phyloP scores from a whole-genome alignment of 2,888 invertebrate genomes.

The Petrophora chlorosata region DNA sequence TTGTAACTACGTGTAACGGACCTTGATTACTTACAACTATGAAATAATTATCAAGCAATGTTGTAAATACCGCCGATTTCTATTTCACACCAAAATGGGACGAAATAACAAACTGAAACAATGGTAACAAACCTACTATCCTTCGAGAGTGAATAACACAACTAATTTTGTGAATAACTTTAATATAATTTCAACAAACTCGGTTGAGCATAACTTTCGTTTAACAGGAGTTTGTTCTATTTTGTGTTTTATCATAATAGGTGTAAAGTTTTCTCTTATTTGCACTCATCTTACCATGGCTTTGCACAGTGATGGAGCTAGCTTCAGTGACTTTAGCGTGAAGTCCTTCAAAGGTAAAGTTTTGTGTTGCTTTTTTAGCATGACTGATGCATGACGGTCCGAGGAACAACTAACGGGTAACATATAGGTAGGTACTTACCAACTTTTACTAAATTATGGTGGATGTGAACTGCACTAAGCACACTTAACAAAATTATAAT shows the following conservation, averaged over 20 bases:
- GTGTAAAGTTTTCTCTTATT: conserved; percentile 50
- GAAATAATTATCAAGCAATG: conserved; percentile 15
- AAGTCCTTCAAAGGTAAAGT: conserved; percentile 77
- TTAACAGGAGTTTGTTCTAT: conserved; percentile 34
- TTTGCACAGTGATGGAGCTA: conserved; percentile 78
- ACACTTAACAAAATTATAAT: conserved; percentile 30
- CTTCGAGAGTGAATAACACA: conserved; percentile 49
- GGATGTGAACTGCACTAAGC: conserved; percentile 31
- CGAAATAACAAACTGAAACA: conserved; percentile 41
- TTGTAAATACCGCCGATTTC: conserved; percentile 29
- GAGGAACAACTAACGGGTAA: conserved; percentile 45
- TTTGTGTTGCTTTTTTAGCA: conserved; percentile 80
- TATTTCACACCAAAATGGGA: conserved; percentile 38
- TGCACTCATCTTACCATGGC: conserved; percentile 73
- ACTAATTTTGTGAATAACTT: conserved; percentile 58
- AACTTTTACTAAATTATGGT: conserved; percentile 27
- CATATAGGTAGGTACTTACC: conserved; percentile 33
- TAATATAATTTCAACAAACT: conserved; percentile 30
- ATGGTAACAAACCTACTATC: conserved; percentile 38
- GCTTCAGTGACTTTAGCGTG: conserved; percentile 70
- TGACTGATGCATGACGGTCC: conserved; percentile 54
- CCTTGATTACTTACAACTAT: conserved; percentile 22
- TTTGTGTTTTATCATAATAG: conserved; percentile 49
- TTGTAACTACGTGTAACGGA: conserved; percentile 14
- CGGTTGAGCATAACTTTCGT: conserved; percentile 36